Conservation (phyloP, 2,113 vertebrate genomes). For the Bothrops jararaca region DNA sequence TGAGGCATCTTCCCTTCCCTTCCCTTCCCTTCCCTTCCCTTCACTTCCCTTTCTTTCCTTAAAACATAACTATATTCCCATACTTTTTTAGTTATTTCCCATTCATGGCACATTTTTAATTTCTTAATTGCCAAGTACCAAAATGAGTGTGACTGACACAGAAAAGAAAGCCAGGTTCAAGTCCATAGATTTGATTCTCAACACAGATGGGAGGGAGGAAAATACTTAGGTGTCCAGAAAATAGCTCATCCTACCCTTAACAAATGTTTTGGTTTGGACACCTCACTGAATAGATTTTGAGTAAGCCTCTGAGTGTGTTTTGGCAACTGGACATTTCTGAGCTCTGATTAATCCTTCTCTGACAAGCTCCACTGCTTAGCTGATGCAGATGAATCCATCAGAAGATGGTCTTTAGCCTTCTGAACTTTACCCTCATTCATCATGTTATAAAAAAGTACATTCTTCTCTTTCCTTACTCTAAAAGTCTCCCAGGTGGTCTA, state of each 20-base stretch:
- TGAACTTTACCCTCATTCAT: constrained; percentile 59
- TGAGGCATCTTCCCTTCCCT: neutral
- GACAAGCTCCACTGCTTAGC: constrained; percentile 51
- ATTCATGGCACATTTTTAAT: neutral
- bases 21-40: neutral
- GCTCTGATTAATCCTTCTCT: constrained; percentile 67
- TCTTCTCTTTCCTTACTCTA: constrained; percentile 59
- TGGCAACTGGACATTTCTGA: constrained; percentile 50
- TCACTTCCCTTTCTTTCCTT: neutral
- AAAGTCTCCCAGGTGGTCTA: constrained; percentile 63
- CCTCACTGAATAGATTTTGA: constrained; percentile 42
- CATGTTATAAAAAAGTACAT: constrained; percentile 43
- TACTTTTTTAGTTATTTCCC: neutral
- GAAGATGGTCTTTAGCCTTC: constrained; percentile 46
- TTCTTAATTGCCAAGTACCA: neutral
- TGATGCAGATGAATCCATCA: constrained; percentile 56
- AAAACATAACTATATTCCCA: neutral
- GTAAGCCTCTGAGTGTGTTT: neutral
- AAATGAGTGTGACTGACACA: neutral
- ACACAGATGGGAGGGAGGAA: constrained; percentile 19
- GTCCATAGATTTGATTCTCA: neutral
- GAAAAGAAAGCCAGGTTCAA: neutral
- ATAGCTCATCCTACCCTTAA: constrained; percentile 40
- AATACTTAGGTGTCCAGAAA: constrained; percentile 26
- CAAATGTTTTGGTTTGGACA: constrained; percentile 58